phyloP scores from a whole-genome alignment of 2,888 invertebrate species.

The Sphaerophoria taeniata region DNA sequence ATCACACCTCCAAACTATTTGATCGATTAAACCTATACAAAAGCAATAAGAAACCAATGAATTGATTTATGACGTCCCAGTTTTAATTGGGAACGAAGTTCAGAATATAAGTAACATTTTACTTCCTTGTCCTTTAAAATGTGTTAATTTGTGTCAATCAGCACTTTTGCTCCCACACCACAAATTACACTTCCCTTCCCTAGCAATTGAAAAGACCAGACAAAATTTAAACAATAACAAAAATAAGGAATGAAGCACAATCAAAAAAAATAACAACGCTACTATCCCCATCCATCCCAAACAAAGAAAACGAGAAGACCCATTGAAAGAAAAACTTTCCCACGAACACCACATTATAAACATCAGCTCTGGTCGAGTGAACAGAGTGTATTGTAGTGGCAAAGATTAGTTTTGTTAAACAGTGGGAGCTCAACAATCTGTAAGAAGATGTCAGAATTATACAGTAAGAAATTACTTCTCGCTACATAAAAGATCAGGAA shows the following conservation, averaged over 20 bases:
- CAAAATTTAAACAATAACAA: conserved; percentile 8
- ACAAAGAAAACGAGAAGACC: conserved; percentile 43
- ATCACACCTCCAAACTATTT: conserved; percentile 52
- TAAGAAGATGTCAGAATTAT: conserved; percentile 55
- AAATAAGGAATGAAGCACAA: conserved; percentile 16
- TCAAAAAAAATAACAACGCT: conserved; percentile 14
- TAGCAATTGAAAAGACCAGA: conserved; percentile 7
- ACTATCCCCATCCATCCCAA: conserved; percentile 6
- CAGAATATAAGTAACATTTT: background rate
- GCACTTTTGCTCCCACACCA: conserved; percentile 56
- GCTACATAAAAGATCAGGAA: conserved; percentile 23
- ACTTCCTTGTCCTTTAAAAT: conserved; percentile 46
- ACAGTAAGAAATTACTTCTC: conserved; percentile 55
- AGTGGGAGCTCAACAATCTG: conserved; percentile 36
- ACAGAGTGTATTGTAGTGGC: conserved; percentile 12
- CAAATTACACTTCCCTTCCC: conserved; percentile 15
- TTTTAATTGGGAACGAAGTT: background rate
- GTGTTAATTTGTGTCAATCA: conserved; percentile 65
- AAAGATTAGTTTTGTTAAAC: conserved; percentile 31
- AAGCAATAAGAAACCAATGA: conserved; percentile 16
- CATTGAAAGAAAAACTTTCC: conserved; percentile 57
- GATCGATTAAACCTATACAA: conserved; percentile 47
- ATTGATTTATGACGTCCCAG: background rate
- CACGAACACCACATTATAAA: conserved; percentile 41
- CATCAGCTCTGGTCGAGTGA: conserved; percentile 53